Conservation (phyloP, 2,888 invertebrate species). For the Tridacna crocea region DNA sequence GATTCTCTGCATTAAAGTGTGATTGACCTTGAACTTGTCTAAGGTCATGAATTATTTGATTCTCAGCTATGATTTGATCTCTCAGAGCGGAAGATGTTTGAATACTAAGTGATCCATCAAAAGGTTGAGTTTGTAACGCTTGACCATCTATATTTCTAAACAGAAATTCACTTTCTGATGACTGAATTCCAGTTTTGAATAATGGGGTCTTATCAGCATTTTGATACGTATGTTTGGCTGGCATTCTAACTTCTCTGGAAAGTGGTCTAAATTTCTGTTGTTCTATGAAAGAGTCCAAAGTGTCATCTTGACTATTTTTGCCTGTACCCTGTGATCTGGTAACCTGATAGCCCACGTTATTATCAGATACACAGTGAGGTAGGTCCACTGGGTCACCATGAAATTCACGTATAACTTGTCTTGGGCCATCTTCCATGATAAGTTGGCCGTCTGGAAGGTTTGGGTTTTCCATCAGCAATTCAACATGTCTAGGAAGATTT, state of each 20-base stretch:
- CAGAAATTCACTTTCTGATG: conserved; percentile 13
- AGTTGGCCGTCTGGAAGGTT: neutral
- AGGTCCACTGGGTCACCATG: neutral
- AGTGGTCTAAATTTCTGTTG: conserved; percentile 25
- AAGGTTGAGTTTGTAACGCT: neutral
- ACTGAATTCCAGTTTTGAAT: conserved; percentile 28
- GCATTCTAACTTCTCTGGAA: conserved; percentile 43
- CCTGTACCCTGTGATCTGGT: neutral
- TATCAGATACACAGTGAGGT: neutral
- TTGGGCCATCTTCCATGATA: neutral
- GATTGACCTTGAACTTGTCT: neutral
- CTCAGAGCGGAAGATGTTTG: neutral
- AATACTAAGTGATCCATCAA: neutral
- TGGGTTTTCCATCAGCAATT: conserved; percentile 5
- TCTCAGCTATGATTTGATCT: conserved; percentile 13
- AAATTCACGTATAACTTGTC: neutral
- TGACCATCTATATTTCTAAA: conserved; percentile 8
- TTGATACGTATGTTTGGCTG: conserved; percentile 39
- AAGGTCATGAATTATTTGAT: neutral
- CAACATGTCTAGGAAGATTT: conserved; percentile 14
- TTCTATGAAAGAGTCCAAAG: neutral
- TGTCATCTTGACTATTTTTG: neutral
- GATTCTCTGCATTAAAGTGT: neutral
- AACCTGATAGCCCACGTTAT: neutral
- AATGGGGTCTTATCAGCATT: conserved; percentile 26